A percentile compares a stretch with the other conserved stretches of the same genome.
Conservation (phyloP, 2,113 vertebrate species). For the Caranx ignobilis region DNA sequence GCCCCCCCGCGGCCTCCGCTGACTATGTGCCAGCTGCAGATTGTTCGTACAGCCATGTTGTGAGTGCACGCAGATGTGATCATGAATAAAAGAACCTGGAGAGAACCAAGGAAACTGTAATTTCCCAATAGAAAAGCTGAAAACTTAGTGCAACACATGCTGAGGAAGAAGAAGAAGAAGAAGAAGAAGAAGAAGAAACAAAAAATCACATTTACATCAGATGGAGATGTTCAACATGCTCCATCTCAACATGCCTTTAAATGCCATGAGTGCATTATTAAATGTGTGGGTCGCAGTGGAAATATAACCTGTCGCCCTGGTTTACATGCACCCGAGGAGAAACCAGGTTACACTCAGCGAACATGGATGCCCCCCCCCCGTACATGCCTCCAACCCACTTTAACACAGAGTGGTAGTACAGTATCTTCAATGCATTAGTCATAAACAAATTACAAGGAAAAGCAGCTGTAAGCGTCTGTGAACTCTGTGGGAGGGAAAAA, state of each 20-base stretch:
- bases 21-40: background rate
- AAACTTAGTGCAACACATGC: background rate
- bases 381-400: no score
- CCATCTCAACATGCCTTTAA: background rate
- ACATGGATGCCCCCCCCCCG: background rate
- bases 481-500: no score
- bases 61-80: background rate
- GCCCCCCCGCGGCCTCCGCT: background rate
- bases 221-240: background rate
- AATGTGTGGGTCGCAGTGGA: background rate
- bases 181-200: background rate
- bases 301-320: background rate
- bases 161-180: background rate
- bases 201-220: background rate
- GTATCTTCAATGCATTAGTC: no score
- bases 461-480: no score
- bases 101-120: background rate
- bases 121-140: slow-evolving; percentile 8
- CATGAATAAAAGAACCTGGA: slow-evolving; percentile 22
- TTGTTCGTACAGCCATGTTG: background rate
- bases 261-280: slow-evolving; percentile 37
- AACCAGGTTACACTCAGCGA: background rate
- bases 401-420: no score
- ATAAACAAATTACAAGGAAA: background rate
- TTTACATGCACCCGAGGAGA: background rate